Evolutionary conservation across 2,888 invertebrate genomes (phyloP).

Genomic region (Erebia epiphron): DNA sequence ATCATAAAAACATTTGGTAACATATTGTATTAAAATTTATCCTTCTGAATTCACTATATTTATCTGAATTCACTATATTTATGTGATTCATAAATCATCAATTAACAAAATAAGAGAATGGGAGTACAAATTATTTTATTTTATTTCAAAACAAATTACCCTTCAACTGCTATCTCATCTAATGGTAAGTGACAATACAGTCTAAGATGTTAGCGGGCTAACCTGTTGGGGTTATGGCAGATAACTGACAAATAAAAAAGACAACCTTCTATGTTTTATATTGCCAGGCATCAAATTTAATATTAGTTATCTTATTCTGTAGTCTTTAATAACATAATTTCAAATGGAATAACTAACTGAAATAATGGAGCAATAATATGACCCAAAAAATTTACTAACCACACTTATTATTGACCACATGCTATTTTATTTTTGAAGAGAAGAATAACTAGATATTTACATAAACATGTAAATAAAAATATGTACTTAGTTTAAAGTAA

Average conservation of each 20-base stretch:
- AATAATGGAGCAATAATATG: neutral
- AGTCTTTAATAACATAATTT: neutral
- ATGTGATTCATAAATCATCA: too few relatives aligned
- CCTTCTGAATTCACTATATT: too few relatives aligned
- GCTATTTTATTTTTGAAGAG: neutral
- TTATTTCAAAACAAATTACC: neutral
- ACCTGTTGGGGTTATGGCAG: neutral
- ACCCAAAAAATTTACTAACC: neutral
- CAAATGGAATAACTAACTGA: neutral
- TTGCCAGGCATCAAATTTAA: too few relatives aligned
- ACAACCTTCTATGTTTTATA: too few relatives aligned
- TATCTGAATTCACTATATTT: too few relatives aligned
- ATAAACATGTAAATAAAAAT: too few relatives aligned
- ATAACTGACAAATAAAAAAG: too few relatives aligned
- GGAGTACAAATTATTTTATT: too few relatives aligned
- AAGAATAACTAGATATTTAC: neutral
- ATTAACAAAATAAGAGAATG: too few relatives aligned
- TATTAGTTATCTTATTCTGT: too few relatives aligned
- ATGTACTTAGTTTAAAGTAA: neutral
- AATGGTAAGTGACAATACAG: neutral
- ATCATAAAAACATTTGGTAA: neutral
- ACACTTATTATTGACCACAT: constrained; percentile 2
- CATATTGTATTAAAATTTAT: too few relatives aligned
- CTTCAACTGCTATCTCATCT: neutral
- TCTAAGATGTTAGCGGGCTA: neutral